Conservation (phyloP, 2,113 vertebrate genomes). For the Caranx ignobilis region DNA sequence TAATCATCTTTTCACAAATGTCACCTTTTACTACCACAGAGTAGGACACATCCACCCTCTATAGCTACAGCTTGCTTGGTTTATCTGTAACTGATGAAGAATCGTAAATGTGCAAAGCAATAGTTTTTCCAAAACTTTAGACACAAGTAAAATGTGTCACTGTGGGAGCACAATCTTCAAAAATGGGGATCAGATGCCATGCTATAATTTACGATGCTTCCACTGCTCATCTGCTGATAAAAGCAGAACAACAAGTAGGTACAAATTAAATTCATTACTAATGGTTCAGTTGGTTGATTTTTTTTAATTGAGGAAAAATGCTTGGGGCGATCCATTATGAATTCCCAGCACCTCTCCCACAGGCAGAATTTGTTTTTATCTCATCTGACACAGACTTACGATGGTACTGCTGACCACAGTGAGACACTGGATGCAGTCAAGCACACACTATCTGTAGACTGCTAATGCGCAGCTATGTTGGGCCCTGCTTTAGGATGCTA, state of each 20-base stretch:
- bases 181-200: not conserved
- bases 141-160: not conserved
- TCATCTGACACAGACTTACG: conserved; percentile 15
- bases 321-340: not conserved
- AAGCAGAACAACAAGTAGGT: not conserved
- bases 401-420: conserved; percentile 22
- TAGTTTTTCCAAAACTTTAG: not conserved
- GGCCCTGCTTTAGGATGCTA: not conserved
- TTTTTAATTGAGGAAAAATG: no score
- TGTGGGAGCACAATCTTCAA: not conserved
- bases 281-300: no score
- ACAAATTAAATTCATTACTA: no score
- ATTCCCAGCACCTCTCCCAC: not conserved
- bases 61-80: not conserved
- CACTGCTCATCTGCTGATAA: not conserved
- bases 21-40: not conserved
- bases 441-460: not conserved
- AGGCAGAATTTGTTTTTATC: not conserved
- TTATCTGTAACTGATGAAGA: not conserved
- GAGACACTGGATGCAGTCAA: conserved; percentile 10
- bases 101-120: not conserved
- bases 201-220: not conserved
- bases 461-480: not conserved
- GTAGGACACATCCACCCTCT: not conserved
- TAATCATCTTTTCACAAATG: not conserved